Percentiles rank a stretch among this genome's conserved stretches.
Evolutionary conservation across 1,140 invertebrate species (phyloP).

Genomic region (Bombyx mori): ASM3026992v2 NC_085114.1:8437501-8438000

Average conservation of each 20-base stretch:
- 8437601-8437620: neutral
- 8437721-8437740: slow-evolving; percentile 63
- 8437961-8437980: slow-evolving; percentile 18
- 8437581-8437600: neutral
- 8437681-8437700: slow-evolving; percentile 25
- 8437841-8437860: neutral
- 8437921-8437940: slow-evolving; percentile 8
- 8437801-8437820: slow-evolving; percentile 23
- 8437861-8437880: slow-evolving; percentile 9
- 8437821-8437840: slow-evolving; percentile 12
- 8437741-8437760: slow-evolving; percentile 64
- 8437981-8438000: slow-evolving; percentile 9
- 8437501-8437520: too few relatives aligned
- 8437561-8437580: neutral
- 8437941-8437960: slow-evolving; percentile 8
- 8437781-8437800: slow-evolving; percentile 39
- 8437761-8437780: slow-evolving; percentile 65
- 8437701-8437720: slow-evolving; percentile 43
- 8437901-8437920: slow-evolving; percentile 9
- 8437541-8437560: too few relatives aligned
- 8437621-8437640: neutral
- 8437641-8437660: neutral
- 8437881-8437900: slow-evolving; percentile 17
- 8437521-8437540: too few relatives aligned
- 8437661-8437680: slow-evolving; percentile 11